phyloP scores from a whole-genome alignment of 2,113 vertebrate genomes.

The Amazona guildingii region DNA sequence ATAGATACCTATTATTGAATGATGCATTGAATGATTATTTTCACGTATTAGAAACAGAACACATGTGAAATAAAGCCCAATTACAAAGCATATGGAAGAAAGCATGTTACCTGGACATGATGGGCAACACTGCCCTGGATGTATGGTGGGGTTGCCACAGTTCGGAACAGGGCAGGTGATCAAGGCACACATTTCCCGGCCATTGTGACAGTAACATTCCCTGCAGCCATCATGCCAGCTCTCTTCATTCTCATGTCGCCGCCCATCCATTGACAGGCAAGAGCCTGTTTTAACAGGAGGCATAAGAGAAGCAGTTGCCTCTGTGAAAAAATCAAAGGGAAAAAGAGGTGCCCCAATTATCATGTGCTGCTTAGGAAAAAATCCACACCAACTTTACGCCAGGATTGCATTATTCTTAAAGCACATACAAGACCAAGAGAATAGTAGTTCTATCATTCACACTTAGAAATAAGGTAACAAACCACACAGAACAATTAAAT shows the following conservation, averaged over 20 bases:
- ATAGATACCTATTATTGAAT: not conserved
- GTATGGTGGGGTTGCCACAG: constrained; percentile 85
- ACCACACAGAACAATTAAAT: not conserved
- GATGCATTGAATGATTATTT: not conserved
- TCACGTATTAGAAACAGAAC: not conserved
- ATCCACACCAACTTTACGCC: not conserved
- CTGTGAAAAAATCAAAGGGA: constrained; percentile 54
- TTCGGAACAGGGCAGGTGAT: constrained; percentile 88
- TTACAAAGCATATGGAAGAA: not conserved
- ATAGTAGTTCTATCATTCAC: not conserved
- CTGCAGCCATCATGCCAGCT: constrained; percentile 91
- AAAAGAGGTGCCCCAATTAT: not conserved
- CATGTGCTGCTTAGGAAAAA: not conserved
- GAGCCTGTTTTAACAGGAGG: constrained; percentile 80
- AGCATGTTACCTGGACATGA: constrained; percentile 81
- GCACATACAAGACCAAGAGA: not conserved
- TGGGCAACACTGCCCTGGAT: constrained; percentile 86
- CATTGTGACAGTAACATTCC: constrained; percentile 86
- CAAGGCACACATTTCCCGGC: constrained; percentile 90
- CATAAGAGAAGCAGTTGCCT: constrained; percentile 69
- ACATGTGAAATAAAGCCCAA: fast-evolving
- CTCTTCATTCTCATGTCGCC: constrained; percentile 84
- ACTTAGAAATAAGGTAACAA: not conserved
- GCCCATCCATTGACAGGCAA: constrained; percentile 89
- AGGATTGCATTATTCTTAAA: not conserved